Percentiles rank a stretch among this genome's conserved stretches.
phyloP scores from a whole-genome alignment of 2,113 vertebrate species.

The Sphaerodactylus townsendi region DNA sequence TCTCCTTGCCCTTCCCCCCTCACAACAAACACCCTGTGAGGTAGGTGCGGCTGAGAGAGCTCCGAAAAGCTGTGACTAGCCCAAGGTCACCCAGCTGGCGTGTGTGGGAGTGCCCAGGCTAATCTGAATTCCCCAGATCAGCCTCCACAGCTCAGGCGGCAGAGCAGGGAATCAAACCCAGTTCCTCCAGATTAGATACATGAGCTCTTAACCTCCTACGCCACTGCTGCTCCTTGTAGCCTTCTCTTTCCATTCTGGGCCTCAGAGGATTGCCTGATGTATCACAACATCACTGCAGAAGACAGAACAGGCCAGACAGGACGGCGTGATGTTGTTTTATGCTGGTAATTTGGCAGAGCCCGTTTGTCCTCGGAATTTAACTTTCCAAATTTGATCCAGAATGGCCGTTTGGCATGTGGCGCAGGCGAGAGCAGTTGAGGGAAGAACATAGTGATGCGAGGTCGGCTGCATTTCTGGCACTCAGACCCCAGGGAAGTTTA shows the following conservation, averaged over 20 bases:
- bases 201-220: too few relatives aligned
- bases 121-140: too few relatives aligned
- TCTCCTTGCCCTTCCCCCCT: too few relatives aligned
- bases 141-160: too few relatives aligned
- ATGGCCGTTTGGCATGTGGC: not conserved
- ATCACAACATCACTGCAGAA: not conserved
- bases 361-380: not conserved
- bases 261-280: not conserved
- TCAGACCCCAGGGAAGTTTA: conserved; percentile 36
- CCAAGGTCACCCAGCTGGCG: too few relatives aligned
- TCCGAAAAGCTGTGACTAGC: too few relatives aligned
- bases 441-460: not conserved
- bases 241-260: not conserved
- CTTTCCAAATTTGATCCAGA: not conserved
- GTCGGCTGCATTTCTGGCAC: conserved; percentile 24
- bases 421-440: not conserved
- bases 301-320: not conserved
- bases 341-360: not conserved
- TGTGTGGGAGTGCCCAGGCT: too few relatives aligned
- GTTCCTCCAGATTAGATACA: too few relatives aligned
- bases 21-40: too few relatives aligned
- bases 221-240: too few relatives aligned
- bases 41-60: too few relatives aligned
- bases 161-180: too few relatives aligned
- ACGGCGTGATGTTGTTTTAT: not conserved